A percentile compares a stretch with the other conserved stretches of the same genome.
Evolutionary conservation across 2,888 invertebrate species (phyloP).

Genomic region (Xestia xanthographa): DNA sequence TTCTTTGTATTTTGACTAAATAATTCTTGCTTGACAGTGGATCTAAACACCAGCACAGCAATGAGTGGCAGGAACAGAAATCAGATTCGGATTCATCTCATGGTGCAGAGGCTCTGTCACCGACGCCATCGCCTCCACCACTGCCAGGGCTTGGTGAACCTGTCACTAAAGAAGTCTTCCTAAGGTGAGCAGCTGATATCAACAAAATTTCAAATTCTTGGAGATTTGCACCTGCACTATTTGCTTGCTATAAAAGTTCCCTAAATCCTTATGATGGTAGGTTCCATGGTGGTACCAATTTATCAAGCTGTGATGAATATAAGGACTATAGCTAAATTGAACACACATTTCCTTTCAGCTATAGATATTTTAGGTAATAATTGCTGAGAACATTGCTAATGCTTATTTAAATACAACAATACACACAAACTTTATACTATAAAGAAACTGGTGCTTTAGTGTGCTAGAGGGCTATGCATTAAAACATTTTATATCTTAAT

Average conservation of each 20-base stretch:
- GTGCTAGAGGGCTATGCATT: neutral
- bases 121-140: constrained; percentile 86
- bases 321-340: neutral
- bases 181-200: constrained; percentile 76
- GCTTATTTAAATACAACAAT: neutral
- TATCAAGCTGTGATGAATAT: neutral
- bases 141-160: constrained; percentile 80
- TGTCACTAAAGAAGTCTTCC: constrained; percentile 83
- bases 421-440: too few relatives aligned
- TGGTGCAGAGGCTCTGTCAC: constrained; percentile 74
- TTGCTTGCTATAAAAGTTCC: constrained; percentile 3
- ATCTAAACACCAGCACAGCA: constrained; percentile 72
- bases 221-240: neutral
- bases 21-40: constrained; percentile 67
- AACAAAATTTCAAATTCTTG: neutral
- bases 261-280: neutral
- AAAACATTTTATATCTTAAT: neutral
- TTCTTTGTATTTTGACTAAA: neutral
- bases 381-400: neutral
- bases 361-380: neutral
- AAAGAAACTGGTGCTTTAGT: neutral
- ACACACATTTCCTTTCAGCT: neutral
- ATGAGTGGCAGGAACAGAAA: constrained; percentile 79
- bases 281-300: neutral
- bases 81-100: constrained; percentile 84